Percentiles rank a stretch among this genome's conserved stretches.
Evolutionary conservation across 30 jellyfish, hydroid and myxozoan species (phyloP).

Genomic region (Rhopilema esculentum): DNA sequence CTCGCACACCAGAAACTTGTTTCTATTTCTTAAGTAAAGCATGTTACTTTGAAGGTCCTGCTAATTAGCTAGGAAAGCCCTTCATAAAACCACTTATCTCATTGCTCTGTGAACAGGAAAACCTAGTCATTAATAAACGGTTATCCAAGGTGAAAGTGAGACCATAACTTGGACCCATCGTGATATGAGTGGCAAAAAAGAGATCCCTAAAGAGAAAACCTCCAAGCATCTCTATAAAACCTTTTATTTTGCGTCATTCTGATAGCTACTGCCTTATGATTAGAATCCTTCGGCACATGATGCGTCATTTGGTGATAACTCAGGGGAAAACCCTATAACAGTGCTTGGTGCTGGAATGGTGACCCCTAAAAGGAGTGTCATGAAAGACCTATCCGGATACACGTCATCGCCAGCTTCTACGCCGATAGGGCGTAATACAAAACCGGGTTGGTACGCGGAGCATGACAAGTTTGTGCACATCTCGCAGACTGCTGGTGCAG

Average conservation of each 20-base stretch:
- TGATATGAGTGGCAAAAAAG: too few species aligned
- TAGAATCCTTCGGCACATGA: not conserved
- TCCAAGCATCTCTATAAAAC: not conserved
- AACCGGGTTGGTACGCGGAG: slow-evolving; percentile 98
- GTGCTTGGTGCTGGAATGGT: slow-evolving; percentile 78
- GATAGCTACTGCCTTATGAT: not conserved
- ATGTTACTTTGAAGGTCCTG: too few species aligned
- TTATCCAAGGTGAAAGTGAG: too few species aligned
- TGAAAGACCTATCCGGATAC: slow-evolving; percentile 85
- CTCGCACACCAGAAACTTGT: too few species aligned
- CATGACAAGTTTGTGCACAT: slow-evolving; percentile 89
- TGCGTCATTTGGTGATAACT: not conserved
- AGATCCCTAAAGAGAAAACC: too few species aligned
- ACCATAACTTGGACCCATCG: too few species aligned
- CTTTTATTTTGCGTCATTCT: not conserved
- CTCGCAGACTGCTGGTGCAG: slow-evolving; percentile 82
- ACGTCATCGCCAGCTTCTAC: slow-evolving; percentile 89
- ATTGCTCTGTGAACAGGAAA: too few species aligned
- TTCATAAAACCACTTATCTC: too few species aligned
- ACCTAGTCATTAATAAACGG: too few species aligned
- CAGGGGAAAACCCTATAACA: slow-evolving; percentile 13
- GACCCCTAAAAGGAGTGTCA: slow-evolving; percentile 66
- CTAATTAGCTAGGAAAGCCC: too few species aligned
- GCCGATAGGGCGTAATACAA: slow-evolving; percentile 80
- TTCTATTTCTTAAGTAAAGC: too few species aligned